phyloP scores from a whole-genome alignment of 2,113 vertebrate genomes.

The Prietella phreatophila region DNA sequence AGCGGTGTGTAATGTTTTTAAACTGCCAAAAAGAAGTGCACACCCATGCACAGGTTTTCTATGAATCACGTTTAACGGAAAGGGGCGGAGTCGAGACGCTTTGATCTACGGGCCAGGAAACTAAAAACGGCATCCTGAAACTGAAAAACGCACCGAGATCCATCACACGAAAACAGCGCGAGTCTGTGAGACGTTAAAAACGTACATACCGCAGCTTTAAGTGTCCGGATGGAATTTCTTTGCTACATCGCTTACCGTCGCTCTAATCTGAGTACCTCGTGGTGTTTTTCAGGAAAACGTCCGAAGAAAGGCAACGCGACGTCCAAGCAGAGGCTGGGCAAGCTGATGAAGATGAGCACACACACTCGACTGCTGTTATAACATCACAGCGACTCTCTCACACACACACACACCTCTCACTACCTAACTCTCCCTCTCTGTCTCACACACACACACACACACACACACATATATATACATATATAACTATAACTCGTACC shows the following conservation, averaged over 20 bases:
- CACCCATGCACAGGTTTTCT: not conserved
- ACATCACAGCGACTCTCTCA: constrained; percentile 51
- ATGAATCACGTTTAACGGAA: not conserved
- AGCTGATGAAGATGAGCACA: constrained; percentile 93
- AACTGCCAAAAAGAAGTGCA: not conserved
- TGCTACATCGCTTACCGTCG: not conserved
- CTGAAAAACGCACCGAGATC: not conserved
- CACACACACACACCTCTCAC: constrained; percentile 58
- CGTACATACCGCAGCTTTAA: not conserved
- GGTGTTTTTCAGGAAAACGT: constrained; percentile 83
- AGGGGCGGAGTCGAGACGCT: not conserved
- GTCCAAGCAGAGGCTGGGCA: constrained; percentile 94
- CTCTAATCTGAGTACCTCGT: not conserved
- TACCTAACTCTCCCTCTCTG: not conserved
- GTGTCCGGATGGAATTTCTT: not conserved
- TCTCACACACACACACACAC: constrained; percentile 34
- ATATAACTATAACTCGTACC: constrained; percentile 46
- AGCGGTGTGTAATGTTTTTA: not conserved
- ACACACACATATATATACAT: constrained; percentile 26
- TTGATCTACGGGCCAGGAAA: not conserved
- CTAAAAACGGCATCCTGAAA: not conserved
- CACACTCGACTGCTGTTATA: constrained; percentile 93
- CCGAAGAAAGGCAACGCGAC: constrained; percentile 99
- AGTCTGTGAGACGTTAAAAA: not conserved
- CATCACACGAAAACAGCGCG: not conserved